phyloP scores from a whole-genome alignment of 2,888 invertebrate species.

The Tubulanus polymorphus region DNA sequence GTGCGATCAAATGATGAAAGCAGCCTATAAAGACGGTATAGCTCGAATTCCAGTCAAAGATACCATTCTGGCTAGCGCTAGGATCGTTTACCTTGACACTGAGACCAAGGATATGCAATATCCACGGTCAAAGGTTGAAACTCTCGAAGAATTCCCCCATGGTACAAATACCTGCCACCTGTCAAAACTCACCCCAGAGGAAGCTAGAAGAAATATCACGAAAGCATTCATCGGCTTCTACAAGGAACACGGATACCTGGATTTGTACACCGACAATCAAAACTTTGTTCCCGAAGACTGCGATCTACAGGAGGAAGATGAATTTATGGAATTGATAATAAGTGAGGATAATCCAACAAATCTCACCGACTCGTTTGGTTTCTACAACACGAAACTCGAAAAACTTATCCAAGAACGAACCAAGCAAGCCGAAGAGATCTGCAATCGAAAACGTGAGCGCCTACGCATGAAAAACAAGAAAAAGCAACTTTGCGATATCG shows the following conservation, averaged over 20 bases:
- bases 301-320: not conserved
- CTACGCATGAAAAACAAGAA: not conserved
- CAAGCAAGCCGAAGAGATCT: not conserved
- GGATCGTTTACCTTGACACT: not conserved
- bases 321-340: conserved; percentile 1
- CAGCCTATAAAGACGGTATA: not conserved
- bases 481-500: not conserved
- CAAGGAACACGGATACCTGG: not conserved
- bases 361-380: not conserved
- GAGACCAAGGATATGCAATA: not conserved
- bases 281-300: not conserved
- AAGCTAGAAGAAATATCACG: not conserved
- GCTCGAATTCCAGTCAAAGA: not conserved
- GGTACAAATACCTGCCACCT: not conserved
- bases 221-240: not conserved
- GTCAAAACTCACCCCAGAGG: not conserved
- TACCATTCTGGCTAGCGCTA: not conserved
- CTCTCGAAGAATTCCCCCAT: not conserved
- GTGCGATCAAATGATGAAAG: conserved; percentile 1
- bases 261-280: not conserved
- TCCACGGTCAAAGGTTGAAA: not conserved
- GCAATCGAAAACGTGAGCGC: not conserved
- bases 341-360: not conserved
- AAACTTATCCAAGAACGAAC: not conserved
- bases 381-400: not conserved